Conservation (phyloP, 37 sponge, comb jelly and placozoan species). For the Spongilla lacustris region DNA sequence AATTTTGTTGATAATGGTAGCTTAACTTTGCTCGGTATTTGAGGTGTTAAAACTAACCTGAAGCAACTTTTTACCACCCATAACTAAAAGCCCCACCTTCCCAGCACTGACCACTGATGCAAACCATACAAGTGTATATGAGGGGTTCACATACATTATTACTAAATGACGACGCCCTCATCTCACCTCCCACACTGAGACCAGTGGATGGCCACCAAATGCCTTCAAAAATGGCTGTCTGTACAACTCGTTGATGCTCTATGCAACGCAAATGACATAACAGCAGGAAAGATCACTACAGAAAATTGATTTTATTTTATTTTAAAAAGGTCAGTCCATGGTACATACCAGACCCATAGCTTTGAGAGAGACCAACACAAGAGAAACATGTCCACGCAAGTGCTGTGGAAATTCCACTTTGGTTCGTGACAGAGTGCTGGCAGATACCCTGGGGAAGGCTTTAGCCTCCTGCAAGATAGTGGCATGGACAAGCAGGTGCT, state of each 20-base stretch:
- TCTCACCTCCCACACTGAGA: conserved; percentile 18
- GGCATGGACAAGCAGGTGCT: too few relatives aligned
- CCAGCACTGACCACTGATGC: too few relatives aligned
- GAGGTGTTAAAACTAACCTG: too few relatives aligned
- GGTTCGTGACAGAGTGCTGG: not conserved
- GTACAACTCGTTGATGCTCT: conserved; percentile 47
- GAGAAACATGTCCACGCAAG: not conserved
- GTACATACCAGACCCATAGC: conserved; percentile 29
- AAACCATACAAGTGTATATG: too few relatives aligned
- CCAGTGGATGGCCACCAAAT: not conserved
- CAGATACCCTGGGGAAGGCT: conserved; percentile 17
- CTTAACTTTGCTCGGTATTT: too few relatives aligned
- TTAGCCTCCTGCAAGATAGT: conserved; percentile 23
- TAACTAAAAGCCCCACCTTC: too few relatives aligned
- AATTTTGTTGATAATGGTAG: too few relatives aligned
- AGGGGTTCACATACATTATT: too few relatives aligned
- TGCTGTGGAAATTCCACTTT: conserved; percentile 12
- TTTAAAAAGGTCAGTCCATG: not conserved
- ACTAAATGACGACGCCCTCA: too few relatives aligned
- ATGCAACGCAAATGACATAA: not conserved
- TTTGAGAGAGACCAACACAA: conserved; percentile 23
- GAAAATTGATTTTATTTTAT: too few relatives aligned
- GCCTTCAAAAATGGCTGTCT: conserved; percentile 26
- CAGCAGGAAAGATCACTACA: not conserved
- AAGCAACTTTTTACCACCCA: too few relatives aligned